These are phyloP conservation scores for Belgica antarctica DNA, from an alignment of 2,888 invertebrate genomes.

Conservation along the genomic window DNA sequence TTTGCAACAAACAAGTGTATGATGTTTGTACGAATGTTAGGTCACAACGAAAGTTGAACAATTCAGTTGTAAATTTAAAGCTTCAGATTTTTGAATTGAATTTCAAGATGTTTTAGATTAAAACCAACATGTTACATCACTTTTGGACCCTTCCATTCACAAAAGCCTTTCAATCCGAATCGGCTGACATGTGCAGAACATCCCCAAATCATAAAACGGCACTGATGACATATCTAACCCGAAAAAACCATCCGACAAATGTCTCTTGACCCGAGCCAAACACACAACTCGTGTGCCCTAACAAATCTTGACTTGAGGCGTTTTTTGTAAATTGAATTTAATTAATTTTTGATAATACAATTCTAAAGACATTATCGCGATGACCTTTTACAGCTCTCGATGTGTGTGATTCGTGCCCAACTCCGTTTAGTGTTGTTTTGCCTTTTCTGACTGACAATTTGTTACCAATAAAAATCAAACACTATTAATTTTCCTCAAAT, in stretches of 20 bases:
- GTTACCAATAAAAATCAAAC: slow-evolving; percentile 36
- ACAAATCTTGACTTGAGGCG: neutral
- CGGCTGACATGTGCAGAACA: slow-evolving; percentile 1
- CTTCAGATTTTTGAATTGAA: too few relatives aligned
- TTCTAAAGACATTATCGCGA: slow-evolving; percentile 12
- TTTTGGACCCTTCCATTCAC: too few relatives aligned
- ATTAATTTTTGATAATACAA: neutral
- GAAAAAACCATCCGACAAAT: too few relatives aligned
- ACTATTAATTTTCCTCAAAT: slow-evolving; percentile 28
- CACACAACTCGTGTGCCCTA: too few relatives aligned
- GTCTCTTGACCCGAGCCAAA: too few relatives aligned
- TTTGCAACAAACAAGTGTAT: too few relatives aligned
- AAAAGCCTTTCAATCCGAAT: slow-evolving; percentile 5
- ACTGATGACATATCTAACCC: too few relatives aligned
- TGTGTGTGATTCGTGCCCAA: neutral
- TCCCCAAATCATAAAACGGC: neutral
- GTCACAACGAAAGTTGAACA: too few relatives aligned
- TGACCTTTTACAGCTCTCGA: slow-evolving; percentile 4
- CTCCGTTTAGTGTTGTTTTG: neutral
- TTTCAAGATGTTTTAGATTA: too few relatives aligned
- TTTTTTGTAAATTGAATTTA: slow-evolving; percentile 23
- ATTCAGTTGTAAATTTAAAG: too few relatives aligned
- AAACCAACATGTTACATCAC: too few relatives aligned
- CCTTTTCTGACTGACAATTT: slow-evolving; percentile 15
- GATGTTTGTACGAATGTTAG: too few relatives aligned